Conservation (phyloP, 1,140 invertebrate species). For the Coptotermes formosanus region DNA sequence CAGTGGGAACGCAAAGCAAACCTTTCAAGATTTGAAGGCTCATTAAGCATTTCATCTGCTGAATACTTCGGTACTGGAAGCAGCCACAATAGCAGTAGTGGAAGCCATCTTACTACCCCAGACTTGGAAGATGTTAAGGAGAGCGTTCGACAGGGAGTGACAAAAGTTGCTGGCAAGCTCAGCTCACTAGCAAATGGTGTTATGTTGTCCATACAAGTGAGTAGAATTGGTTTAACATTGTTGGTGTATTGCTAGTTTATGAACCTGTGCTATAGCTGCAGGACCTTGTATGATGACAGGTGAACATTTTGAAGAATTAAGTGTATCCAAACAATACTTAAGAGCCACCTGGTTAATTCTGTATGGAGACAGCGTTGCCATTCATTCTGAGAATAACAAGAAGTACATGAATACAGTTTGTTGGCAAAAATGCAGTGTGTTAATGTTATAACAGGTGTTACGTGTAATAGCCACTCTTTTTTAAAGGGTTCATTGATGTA, state of each 20-base stretch:
- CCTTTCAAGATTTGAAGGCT: constrained; percentile 80
- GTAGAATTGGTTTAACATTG: background rate
- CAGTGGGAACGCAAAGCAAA: constrained; percentile 67
- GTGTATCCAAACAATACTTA: no score
- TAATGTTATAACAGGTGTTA: no score
- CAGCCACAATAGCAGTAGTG: constrained; percentile 42
- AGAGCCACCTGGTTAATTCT: no score
- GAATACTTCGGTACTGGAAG: constrained; percentile 83
- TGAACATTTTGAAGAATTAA: no score
- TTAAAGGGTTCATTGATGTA: background rate
- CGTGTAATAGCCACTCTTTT: background rate
- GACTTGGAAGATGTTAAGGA: constrained; percentile 95
- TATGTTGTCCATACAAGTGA: constrained; percentile 85
- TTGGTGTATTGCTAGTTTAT: no score
- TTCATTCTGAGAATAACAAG: no score
- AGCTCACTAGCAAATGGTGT: constrained; percentile 93
- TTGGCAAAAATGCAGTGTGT: no score
- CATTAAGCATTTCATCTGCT: constrained; percentile 90
- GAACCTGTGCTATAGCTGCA: no score
- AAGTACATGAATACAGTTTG: no score
- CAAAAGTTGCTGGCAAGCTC: constrained; percentile 91
- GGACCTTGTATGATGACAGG: no score
- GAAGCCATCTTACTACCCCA: constrained; percentile 54
- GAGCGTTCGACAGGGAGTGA: constrained; percentile 92
- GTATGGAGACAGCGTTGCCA: no score